phyloP scores from a whole-genome alignment of 2,113 vertebrate genomes.

The Cynopterus brachyotis region DNA sequence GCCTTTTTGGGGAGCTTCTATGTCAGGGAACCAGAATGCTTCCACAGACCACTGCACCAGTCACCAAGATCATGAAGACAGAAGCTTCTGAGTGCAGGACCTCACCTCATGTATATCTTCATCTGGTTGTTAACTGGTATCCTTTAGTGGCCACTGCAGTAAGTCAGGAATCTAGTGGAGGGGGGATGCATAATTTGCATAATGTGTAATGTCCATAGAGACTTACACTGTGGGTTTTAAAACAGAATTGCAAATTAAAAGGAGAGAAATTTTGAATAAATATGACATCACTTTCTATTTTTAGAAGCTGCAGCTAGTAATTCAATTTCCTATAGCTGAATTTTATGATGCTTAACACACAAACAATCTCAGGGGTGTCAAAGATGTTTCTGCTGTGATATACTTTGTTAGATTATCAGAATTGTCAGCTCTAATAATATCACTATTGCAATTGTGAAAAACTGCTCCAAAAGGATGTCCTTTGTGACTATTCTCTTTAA shows the following conservation, averaged over 20 bases:
- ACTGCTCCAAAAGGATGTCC: background rate
- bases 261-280: slow-evolving; percentile 1
- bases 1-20: background rate
- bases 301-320: background rate
- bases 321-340: background rate
- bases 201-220: background rate
- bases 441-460: background rate
- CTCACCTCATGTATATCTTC: background rate
- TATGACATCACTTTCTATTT: background rate
- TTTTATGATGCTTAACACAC: background rate
- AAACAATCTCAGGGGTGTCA: background rate
- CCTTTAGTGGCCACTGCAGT: background rate
- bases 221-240: background rate
- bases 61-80: background rate
- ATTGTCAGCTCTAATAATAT: background rate
- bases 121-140: background rate
- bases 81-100: background rate
- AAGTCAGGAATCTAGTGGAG: background rate
- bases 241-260: background rate
- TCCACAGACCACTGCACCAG: no score
- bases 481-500: background rate
- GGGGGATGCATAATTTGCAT: background rate
- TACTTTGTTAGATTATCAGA: background rate
- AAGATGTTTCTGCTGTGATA: background rate
- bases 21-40: background rate